Percentiles rank a stretch among this genome's conserved stretches.
These are phyloP conservation scores for Cyprinella venusta DNA, from an alignment of 2,797 vertebrate species.

Conservation along the genomic window DNA sequence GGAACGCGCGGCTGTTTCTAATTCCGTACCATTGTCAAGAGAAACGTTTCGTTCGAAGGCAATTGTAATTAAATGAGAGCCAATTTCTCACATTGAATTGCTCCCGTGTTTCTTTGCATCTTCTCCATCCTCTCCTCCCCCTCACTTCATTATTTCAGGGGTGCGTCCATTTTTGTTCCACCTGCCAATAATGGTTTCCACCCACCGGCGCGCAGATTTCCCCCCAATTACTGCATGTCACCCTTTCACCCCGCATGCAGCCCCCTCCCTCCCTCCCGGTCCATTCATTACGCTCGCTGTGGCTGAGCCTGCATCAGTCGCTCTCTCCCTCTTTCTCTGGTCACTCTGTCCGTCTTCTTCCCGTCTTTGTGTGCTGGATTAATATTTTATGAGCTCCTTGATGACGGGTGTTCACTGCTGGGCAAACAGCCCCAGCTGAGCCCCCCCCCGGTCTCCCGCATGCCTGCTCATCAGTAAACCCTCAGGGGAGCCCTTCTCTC, in stretches of 20 bases:
- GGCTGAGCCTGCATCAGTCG: constrained; percentile 44
- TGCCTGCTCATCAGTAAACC: constrained; percentile 55
- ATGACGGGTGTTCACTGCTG: constrained; percentile 68
- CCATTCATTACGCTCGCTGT: constrained; percentile 57
- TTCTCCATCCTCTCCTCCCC: constrained; percentile 34
- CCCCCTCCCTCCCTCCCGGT: constrained; percentile 56
- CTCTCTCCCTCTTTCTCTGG: constrained; percentile 52
- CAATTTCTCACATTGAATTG: constrained; percentile 33
- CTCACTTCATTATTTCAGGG: constrained; percentile 58
- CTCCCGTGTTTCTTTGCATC: constrained; percentile 29
- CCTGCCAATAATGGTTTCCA: constrained; percentile 65
- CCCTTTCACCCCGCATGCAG: constrained; percentile 68
- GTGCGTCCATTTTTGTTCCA: constrained; percentile 61
- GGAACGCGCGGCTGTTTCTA: constrained; percentile 44
- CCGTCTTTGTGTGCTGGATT: constrained; percentile 65
- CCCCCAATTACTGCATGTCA: constrained; percentile 74
- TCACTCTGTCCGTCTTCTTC: constrained; percentile 49
- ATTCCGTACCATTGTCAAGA: constrained; percentile 42
- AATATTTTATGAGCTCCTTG: constrained; percentile 77
- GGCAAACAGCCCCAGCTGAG: constrained; percentile 76
- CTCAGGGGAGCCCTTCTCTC: constrained; percentile 54
- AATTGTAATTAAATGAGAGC: constrained; percentile 59
- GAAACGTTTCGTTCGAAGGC: constrained; percentile 48
- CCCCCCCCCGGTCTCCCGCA: constrained; percentile 57
- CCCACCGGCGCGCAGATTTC: constrained; percentile 64